Conservation (phyloP, 2,797 vertebrate genomes). For the Pristis pectinata region DNA sequence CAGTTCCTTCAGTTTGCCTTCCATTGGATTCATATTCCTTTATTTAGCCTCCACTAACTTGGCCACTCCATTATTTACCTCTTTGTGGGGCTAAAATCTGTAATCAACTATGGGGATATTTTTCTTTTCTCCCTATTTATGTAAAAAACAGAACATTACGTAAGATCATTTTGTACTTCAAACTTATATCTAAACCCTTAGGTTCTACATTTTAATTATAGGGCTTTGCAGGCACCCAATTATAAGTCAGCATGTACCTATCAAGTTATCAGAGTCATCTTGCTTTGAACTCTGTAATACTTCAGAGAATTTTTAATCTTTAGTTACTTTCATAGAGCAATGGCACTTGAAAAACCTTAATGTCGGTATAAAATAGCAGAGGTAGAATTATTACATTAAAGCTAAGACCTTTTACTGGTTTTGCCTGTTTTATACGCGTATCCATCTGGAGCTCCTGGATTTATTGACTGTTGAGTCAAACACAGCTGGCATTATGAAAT, state of each 20-base stretch:
- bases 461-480: not conserved
- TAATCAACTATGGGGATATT: not conserved
- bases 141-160: constrained; percentile 1
- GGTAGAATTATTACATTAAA: not conserved
- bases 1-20: not conserved
- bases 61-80: not conserved
- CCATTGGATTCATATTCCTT: not conserved
- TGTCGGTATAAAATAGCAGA: not conserved
- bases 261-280: not conserved
- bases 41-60: not conserved
- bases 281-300: not conserved
- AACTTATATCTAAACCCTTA: not conserved
- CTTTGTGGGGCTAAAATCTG: not conserved
- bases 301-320: not conserved
- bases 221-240: not conserved
- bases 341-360: not conserved
- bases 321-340: not conserved
- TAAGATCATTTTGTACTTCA: not conserved
- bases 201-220: not conserved
- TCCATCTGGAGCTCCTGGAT: not conserved
- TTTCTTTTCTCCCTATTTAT: not conserved
- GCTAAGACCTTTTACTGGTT: not conserved
- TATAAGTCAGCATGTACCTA: not conserved
- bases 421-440: not conserved
- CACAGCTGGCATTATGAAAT: not conserved